These are phyloP conservation scores for Gila orcuttii DNA, from an alignment of 2,113 vertebrate species.

Conservation along the genomic window DNA sequence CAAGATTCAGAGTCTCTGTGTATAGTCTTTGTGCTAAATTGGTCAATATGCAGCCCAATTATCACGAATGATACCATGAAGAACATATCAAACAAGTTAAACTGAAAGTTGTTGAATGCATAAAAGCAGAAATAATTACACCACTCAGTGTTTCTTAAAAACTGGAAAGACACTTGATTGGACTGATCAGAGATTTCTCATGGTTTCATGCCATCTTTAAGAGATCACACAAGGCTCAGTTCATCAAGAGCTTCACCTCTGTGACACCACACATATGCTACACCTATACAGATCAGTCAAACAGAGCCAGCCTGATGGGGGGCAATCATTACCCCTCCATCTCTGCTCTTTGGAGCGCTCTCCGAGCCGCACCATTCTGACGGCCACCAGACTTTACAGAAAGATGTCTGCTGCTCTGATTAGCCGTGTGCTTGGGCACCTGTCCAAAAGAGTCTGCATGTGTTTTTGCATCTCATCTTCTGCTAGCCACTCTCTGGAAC, in stretches of 20 bases:
- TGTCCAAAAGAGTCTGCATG: conserved; percentile 57
- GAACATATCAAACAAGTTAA: neutral
- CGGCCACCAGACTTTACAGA: conserved; percentile 53
- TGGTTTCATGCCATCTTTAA: conserved; percentile 16
- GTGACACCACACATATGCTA: conserved; percentile 37
- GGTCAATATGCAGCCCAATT: neutral
- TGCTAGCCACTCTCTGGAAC: conserved; percentile 47
- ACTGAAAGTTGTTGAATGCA: neutral
- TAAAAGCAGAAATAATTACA: neutral
- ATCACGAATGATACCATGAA: neutral
- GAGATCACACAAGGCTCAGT: conserved; percentile 22
- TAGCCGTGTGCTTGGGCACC: conserved; percentile 55
- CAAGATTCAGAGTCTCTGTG: neutral
- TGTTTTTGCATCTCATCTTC: conserved; percentile 58
- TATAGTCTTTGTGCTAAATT: neutral
- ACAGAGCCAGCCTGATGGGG: conserved; percentile 19
- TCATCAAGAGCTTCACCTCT: conserved; percentile 19
- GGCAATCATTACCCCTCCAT: conserved; percentile 11
- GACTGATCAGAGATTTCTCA: conserved; percentile 29
- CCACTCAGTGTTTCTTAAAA: conserved; percentile 20
- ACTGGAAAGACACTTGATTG: conserved; percentile 7
- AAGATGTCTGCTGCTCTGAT: conserved; percentile 57
- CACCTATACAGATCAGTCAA: conserved; percentile 42
- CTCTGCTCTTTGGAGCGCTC: conserved; percentile 30
- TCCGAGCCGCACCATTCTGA: conserved; percentile 51